Conservation (phyloP, 2,888 invertebrate genomes). For the Salticus scenicus region DNA sequence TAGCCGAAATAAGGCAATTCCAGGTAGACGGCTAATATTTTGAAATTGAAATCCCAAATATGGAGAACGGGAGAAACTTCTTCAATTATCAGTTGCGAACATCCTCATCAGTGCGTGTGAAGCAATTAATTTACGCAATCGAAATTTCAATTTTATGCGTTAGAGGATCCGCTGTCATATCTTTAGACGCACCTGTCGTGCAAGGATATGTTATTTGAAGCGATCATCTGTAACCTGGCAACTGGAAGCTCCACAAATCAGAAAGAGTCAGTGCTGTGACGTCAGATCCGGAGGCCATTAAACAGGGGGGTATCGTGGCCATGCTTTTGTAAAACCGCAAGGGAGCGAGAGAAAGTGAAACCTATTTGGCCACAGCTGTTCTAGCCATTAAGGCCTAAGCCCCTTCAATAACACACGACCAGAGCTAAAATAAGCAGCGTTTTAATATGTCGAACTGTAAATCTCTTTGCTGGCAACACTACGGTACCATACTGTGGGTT, state of each 20-base stretch:
- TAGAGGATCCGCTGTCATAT: conserved; percentile 24
- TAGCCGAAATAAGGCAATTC: background rate
- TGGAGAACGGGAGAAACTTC: background rate
- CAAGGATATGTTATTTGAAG: conserved; percentile 25
- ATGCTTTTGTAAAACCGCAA: conserved; percentile 68
- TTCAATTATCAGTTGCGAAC: conserved; percentile 20
- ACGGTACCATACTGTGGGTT: conserved; percentile 40
- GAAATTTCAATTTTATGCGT: conserved; percentile 30
- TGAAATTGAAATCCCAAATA: background rate
- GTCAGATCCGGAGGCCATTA: conserved; percentile 66
- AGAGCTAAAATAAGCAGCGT: conserved; percentile 67
- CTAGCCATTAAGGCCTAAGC: conserved; percentile 60
- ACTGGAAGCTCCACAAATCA: conserved; percentile 60
- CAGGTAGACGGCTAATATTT: background rate
- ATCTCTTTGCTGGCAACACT: conserved; percentile 48
- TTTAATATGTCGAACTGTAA: conserved; percentile 70
- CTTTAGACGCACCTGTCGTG: conserved; percentile 55
- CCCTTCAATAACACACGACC: conserved; percentile 61
- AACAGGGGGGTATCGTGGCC: conserved; percentile 45
- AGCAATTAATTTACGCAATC: conserved; percentile 47
- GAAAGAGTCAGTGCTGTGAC: conserved; percentile 48
- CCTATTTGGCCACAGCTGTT: conserved; percentile 67
- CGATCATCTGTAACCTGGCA: conserved; percentile 44
- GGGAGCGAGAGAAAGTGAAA: conserved; percentile 58
- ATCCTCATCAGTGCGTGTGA: conserved; percentile 1